Evolutionary conservation across 2,888 invertebrate species (phyloP).

Genomic region (Tortrix viridana): DNA sequence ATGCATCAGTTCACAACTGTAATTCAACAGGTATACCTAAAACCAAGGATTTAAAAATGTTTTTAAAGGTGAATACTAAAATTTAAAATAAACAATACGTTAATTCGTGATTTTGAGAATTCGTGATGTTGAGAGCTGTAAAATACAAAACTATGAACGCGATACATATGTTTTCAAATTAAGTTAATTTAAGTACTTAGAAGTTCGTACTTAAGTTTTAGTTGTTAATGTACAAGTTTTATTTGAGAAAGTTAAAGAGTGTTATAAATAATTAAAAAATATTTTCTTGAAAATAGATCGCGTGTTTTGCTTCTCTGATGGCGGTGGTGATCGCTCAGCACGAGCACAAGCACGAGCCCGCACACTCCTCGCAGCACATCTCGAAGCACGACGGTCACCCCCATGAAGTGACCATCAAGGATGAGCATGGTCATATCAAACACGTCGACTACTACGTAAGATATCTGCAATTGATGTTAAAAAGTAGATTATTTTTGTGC

Average conservation of each 20-base stretch:
- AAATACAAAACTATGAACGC: too few species aligned
- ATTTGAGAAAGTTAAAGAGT: too few species aligned
- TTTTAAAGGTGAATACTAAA: neutral
- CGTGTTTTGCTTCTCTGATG: slow-evolving; percentile 19
- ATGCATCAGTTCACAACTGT: slow-evolving; percentile 6
- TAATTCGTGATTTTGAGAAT: too few species aligned
- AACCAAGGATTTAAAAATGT: neutral
- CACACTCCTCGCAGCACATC: slow-evolving; percentile 47
- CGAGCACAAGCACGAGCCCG: slow-evolving; percentile 51
- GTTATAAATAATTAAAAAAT: too few species aligned
- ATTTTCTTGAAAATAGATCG: slow-evolving; percentile 9
- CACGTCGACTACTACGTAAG: slow-evolving; percentile 37
- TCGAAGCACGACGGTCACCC: slow-evolving; percentile 46
- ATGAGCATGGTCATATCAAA: slow-evolving; percentile 38
- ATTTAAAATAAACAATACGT: too few species aligned
- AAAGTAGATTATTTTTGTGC: too few species aligned
- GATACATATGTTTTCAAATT: too few species aligned
- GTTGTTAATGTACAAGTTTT: too few species aligned
- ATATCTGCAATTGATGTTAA: neutral
- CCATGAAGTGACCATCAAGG: slow-evolving; percentile 35
- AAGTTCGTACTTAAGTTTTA: too few species aligned
- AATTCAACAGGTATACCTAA: neutral
- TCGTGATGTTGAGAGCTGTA: too few species aligned
- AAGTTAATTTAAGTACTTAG: too few species aligned
- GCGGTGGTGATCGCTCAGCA: slow-evolving; percentile 42